Base-by-base conservation (phyloP, 2,113 vertebrate genomes). In the Tragelaphus scriptus region DNA sequence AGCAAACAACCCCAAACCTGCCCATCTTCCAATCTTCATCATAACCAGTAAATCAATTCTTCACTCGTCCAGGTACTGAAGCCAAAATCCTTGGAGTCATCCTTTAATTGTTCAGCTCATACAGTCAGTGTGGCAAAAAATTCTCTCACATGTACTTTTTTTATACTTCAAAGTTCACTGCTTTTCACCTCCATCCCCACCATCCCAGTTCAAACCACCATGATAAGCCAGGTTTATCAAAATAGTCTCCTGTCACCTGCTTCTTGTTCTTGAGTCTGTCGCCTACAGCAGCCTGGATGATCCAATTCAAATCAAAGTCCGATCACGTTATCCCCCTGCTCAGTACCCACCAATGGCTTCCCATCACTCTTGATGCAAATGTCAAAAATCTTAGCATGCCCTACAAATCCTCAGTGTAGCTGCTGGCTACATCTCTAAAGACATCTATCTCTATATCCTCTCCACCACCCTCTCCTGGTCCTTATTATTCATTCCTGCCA, bases 141-240 rank as follows among this genome's bases (percentile, higher is more conserved):
- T 63, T 84, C 19, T 81, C 92, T 32, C 21, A 61, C 47, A 40
- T 71, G 32, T 56, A 30, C 75, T 92, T 90, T 85, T 17, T 92
- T 12, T 71, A 59, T 6, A 63, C 2, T 65, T 10, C 36, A 91
- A 36, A 56, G 85, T 77, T 63, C 30, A 61, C 49, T 63, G 8
- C 21, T 28, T 26, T 79, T 80, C 30, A 36, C 26, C 49, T 49
- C 16, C 12, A 4, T 44, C 3, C 28, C 56, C 1, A 11, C 14
- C 11, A 36, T 19, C 15, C 58, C 25, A 49, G 21, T 55, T 90
- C 47, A 61, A 44, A 59, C 12, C 25, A 53, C 21, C 56, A 63
- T 1, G 4, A 55, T 49, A 6, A 1, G 47, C 30, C 47, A 55
- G 25, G 44, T 85, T 51, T 30, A 13, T 84, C 55, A 56, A 75